Base-by-base conservation (phyloP, 2,113 vertebrate genomes). In the Onychostruthus taczanowskii region DNA sequence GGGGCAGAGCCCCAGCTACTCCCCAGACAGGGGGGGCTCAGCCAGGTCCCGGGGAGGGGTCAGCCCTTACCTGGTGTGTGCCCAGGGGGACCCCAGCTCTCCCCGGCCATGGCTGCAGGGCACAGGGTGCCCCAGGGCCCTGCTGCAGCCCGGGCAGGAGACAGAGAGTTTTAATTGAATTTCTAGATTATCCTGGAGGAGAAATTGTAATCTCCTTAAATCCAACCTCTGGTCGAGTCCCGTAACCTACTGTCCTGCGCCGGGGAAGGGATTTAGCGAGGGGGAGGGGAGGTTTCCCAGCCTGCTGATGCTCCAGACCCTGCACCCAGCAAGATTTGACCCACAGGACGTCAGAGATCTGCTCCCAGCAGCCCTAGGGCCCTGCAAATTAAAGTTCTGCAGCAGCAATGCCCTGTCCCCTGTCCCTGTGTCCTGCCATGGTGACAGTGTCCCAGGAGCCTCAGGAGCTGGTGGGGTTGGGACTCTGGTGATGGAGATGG, bases 141-240 rank as follows among this genome's bases (percentile, higher is more conserved):
- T 94, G 88, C 92, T 96, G 95, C 94, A 93, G 94, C 94, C 96
- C 27, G 0, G 79, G 67, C 8, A 5, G 78, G 83, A 93, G 90
- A 90, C 94, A 94, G 95, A 95, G 96, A 96, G 94, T 95, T 97
- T 97, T 96, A 96, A 97, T 96, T 95, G 96, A 96, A 96, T 96
- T 97, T 95, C 95, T 95, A 94, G 95, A 97, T 97, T 94, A 97
- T 97, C 95, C 92, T 74, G 89, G 91, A 64, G 94, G 90, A 94
- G 96, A 96, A 96, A 96, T 89, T 92, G 93, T 97, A 97, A 97
- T 97, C 96, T 96, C 93, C 96, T 97, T 97, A 96, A 94, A 97
- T 92, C 96, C 95, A 97, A 86, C 95, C 96, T 97, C 96, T 96
- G 94, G 79, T 92, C 12, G 64, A 94, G 93, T 94, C 96, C 95